These are phyloP conservation scores for Mesoligia furuncula DNA, from an alignment of 2,888 invertebrate genomes.

Conservation along the genomic window DNA sequence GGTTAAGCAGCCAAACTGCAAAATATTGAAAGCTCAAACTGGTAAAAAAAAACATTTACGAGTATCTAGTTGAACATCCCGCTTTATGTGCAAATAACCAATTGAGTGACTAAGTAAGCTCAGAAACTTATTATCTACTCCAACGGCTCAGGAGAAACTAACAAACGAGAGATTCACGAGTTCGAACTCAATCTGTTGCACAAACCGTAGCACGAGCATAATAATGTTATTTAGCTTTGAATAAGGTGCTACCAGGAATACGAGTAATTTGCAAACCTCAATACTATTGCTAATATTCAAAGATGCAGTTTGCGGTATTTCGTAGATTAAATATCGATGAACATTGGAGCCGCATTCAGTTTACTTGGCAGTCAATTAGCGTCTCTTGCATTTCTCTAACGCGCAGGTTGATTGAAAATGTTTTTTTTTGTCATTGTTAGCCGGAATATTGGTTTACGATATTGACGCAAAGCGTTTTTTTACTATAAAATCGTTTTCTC, in stretches of 20 bases:
- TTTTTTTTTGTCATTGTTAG: background rate
- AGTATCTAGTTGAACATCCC: background rate
- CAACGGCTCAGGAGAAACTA: background rate
- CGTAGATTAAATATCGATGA: background rate
- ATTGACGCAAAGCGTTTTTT: background rate
- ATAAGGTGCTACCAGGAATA: background rate
- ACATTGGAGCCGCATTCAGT: background rate
- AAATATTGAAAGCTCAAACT: constrained; percentile 6
- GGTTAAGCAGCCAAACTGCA: background rate
- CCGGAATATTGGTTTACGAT: background rate
- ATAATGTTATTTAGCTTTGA: constrained; percentile 11
- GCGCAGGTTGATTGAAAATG: background rate
- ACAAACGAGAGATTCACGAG: constrained; percentile 5
- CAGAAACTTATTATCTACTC: constrained; percentile 1
- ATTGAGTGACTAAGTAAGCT: background rate
- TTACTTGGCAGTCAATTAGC: background rate
- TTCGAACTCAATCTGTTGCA: background rate
- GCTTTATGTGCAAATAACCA: background rate
- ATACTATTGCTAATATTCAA: background rate
- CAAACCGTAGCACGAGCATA: background rate
- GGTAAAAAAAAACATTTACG: background rate
- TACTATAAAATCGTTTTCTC: background rate
- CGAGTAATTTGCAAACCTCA: background rate
- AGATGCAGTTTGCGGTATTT: constrained; percentile 2
- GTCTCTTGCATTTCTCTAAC: background rate